Conservation (phyloP, 1,140 invertebrate species). For the Cherax destructor region DNA sequence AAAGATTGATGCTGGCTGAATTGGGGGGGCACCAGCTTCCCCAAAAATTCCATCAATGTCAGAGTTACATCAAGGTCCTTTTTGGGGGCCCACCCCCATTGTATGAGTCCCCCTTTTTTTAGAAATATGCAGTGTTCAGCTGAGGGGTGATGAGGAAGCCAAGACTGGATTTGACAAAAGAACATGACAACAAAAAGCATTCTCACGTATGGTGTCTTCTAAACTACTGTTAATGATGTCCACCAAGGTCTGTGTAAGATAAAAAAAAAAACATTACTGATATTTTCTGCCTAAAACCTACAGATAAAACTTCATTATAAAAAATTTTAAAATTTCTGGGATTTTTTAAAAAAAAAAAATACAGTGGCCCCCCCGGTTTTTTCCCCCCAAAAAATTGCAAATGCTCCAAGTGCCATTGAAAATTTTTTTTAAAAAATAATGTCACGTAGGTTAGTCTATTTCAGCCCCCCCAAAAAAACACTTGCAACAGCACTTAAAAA, state of each 20-base stretch:
- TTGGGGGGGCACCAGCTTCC: slow-evolving; percentile 12
- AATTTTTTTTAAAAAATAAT: no score
- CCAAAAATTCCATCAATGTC: background rate
- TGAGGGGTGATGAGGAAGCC: slow-evolving; percentile 16
- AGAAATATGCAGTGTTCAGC: slow-evolving; percentile 16
- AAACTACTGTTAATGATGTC: slow-evolving; percentile 38
- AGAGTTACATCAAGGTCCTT: slow-evolving; percentile 5
- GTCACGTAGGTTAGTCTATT: no score
- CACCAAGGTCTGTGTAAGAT: slow-evolving; percentile 31
- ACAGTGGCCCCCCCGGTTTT: no score
- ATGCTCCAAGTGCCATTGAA: no score
- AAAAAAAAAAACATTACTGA: background rate
- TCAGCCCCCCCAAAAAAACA: no score
- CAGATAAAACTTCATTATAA: no score
- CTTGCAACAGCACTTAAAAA: no score
- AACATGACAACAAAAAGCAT: slow-evolving; percentile 14
- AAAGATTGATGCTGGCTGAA: background rate
- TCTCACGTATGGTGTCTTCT: slow-evolving; percentile 10
- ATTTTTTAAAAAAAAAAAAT: no score
- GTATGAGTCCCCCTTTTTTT: slow-evolving; percentile 29
- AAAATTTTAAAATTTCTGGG: no score
- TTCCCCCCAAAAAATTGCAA: no score
- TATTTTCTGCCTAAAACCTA: background rate
- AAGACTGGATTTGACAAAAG: slow-evolving; percentile 35
- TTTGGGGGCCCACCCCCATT: slow-evolving; percentile 44